Base-by-base conservation (phyloP, 2,113 vertebrate genomes). In the Datnioides undecimradiatus region DNA sequence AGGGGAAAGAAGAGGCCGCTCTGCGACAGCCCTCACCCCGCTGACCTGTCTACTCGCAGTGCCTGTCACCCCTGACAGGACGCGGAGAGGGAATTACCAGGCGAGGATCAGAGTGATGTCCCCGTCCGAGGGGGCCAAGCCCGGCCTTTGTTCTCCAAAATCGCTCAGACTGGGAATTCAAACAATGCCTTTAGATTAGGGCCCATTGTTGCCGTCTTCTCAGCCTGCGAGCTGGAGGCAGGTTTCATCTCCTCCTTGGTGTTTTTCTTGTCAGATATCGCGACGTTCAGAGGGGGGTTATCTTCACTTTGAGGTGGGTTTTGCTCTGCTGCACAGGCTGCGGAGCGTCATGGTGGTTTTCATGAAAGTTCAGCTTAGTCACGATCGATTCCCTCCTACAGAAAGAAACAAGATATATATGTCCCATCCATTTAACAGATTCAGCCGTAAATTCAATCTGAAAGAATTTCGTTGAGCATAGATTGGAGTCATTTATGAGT, bases 181-280 rank as follows among this genome's bases (percentile, higher is more conserved):
- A 64, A 92, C 90, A 88, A 80, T 80, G 76, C 23, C 65, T 67
- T 70, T 55, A 92, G 87, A 93, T 91, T 87, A 91, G 84, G 46
- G 41, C 73, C 69, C 4, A 76, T 87, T 89, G 86, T 92, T 86
- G 67, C 27, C 62, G 45, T 72, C 51, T 65, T 71, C 62, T 68
- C 67, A 66, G 14, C 55, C 77, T 9, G 58, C 51, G 46, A 58
- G 45, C 43, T 49, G 40, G 75, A 84, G 78, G 64, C 83, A 79
- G 83, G 80, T 78, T 76, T 81, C 82, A 27, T 59, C 70, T 69
- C 58, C 59, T 58, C n/a, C 0, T 31, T 70, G 55, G 60, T 74
- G 66, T 82, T 80, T 63, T 83, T 69, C 76, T 70, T 66, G 70
- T 82, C 59, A 74, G 49, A 73, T 68, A 31, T 29, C 3, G 74